Base-by-base conservation (phyloP, 2,888 invertebrate species). In the Theodoxus fluviatilis region DNA sequence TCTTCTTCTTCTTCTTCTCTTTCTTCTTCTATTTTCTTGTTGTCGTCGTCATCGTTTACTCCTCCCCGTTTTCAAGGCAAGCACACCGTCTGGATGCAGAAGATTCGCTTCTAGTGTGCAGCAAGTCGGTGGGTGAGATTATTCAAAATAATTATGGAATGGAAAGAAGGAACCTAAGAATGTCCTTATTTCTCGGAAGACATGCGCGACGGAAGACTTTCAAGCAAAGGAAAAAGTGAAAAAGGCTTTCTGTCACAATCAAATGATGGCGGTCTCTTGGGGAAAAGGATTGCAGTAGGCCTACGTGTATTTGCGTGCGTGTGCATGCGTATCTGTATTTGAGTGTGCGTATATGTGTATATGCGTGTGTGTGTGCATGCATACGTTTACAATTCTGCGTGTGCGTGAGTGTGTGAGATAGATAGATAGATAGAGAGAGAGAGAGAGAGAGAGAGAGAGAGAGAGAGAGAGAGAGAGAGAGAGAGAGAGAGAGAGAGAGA, bases 381-480 rank as follows among this genome's bases (percentile, higher is more conserved):
- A 52, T 25, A 52, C 52, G 25, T 25, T 22, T 25, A 52, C 52
- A 52, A 6, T 6, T 25, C n/a, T 25, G n/a, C 18, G 25, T 18
- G 52, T 4, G 25, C 52, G 52, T 18, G 52, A 52, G 52, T 22
- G 52, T 22, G 7, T 22, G 52, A 52, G 52, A 52, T n/a, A 52
- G 52, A 52, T 4, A 52, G 52, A 52, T n/a, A 12, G 52, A 52
- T n/a, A 52, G 52, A 52, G 52, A 52, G 52, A 52, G 52, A 52
- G 52, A 52, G 52, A 52, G 52, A 52, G 7, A 52, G 6, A 9
- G 52, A 52, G 52, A 52, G 52, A 52, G 52, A 52, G 7, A 52
- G 52, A 52, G 52, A 52, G 18, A 52, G 52, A 52, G 52, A 52
- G 52, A 52, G 52, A 52, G 18, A 52, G 52, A 52, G 52, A 52